Conservation (phyloP, 2,888 invertebrate species). For the Priocnemis perturbator region DNA sequence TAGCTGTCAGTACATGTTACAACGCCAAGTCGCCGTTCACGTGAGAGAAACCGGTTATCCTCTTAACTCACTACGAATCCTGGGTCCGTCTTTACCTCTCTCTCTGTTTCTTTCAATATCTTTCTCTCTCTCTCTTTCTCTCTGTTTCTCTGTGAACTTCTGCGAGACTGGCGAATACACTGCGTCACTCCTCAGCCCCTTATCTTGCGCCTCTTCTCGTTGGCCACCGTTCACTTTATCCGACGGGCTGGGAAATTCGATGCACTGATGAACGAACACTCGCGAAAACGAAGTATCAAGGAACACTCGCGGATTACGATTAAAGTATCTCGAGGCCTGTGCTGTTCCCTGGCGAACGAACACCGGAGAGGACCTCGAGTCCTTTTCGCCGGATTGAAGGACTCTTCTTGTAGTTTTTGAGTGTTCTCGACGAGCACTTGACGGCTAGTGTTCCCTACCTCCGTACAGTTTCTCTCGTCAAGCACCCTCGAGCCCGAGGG, state of each 20-base stretch:
- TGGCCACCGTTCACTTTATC: background rate
- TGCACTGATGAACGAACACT: background rate
- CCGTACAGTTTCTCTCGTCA: slow-evolving; percentile 65
- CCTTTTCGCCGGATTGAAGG: slow-evolving; percentile 46
- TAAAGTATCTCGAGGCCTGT: background rate
- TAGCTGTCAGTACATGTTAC: slow-evolving; percentile 49
- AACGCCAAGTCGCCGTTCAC: slow-evolving; percentile 12
- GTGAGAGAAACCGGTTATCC: slow-evolving; percentile 23
- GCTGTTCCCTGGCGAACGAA: background rate
- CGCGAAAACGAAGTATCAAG: too few relatives aligned
- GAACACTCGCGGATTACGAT: background rate
- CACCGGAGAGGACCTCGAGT: slow-evolving; percentile 14
- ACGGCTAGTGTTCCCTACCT: slow-evolving; percentile 73
- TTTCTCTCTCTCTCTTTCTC: slow-evolving; percentile 10
- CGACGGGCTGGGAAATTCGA: too few relatives aligned
- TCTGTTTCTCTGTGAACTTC: background rate
- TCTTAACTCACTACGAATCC: background rate
- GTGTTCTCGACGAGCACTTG: slow-evolving; percentile 75
- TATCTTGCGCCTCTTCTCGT: background rate
- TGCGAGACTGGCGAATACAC: too few relatives aligned
- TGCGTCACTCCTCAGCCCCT: background rate
- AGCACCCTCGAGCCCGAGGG: slow-evolving; percentile 70
- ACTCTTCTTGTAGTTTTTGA: slow-evolving; percentile 69
- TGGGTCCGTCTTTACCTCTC: slow-evolving; percentile 5
- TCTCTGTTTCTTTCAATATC: background rate